A percentile compares a stretch with the other conserved stretches of the same genome.
Evolutionary conservation across 2,113 vertebrate genomes (phyloP).

Genomic region (Crotalus tigris): DNA sequence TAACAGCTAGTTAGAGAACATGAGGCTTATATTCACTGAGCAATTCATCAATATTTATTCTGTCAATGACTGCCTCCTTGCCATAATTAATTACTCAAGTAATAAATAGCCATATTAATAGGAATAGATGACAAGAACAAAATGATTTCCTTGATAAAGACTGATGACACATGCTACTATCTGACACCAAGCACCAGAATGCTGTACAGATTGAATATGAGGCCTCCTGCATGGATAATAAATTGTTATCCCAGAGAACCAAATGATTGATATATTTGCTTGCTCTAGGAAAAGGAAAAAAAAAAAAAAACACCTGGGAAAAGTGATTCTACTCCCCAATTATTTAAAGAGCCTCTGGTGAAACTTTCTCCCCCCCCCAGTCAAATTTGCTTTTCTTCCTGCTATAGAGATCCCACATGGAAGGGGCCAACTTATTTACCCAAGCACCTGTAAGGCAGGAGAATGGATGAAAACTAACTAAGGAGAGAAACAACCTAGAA

Average conservation of each 20-base stretch:
- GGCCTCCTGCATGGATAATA: constrained; percentile 92
- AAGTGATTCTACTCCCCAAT: constrained; percentile 67
- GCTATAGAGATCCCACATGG: background rate
- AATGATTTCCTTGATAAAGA: constrained; percentile 87
- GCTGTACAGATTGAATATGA: constrained; percentile 86
- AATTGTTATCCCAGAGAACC: constrained; percentile 90
- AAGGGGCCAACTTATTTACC: background rate
- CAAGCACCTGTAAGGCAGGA: background rate
- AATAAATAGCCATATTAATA: constrained; percentile 91
- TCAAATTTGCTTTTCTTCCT: constrained; percentile 68
- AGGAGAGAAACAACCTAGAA: background rate
- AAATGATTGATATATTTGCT: constrained; percentile 95
- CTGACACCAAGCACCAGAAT: constrained; percentile 81
- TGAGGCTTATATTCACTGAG: constrained; percentile 73
- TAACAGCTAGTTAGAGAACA: constrained; percentile 55
- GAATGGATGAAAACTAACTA: background rate
- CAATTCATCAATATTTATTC: constrained; percentile 90
- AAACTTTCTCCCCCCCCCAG: constrained; percentile 57
- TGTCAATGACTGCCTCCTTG: constrained; percentile 84
- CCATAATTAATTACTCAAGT: constrained; percentile 92
- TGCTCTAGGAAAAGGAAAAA: constrained; percentile 62
- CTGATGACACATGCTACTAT: constrained; percentile 87
- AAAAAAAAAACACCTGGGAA: constrained; percentile 78
- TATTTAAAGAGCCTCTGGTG: constrained; percentile 74
- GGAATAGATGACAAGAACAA: constrained; percentile 77